Conservation (phyloP, 2,888 invertebrate genomes). For the Volucella inflata region DNA sequence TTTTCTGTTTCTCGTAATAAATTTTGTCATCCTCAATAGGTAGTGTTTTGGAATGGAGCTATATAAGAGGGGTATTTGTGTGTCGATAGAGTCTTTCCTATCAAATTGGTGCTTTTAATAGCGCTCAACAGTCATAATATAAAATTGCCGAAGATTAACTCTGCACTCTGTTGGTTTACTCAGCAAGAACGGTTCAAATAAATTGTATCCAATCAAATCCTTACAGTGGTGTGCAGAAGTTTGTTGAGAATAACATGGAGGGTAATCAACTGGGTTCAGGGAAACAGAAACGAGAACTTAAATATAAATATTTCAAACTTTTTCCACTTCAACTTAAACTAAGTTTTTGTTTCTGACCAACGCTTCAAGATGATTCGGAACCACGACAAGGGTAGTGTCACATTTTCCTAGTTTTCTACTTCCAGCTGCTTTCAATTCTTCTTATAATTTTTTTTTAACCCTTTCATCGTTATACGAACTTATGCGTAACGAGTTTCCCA, state of each 20-base stretch:
- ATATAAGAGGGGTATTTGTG: neutral
- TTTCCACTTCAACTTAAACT: too few species aligned
- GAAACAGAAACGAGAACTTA: too few species aligned
- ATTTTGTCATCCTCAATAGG: conserved; percentile 16
- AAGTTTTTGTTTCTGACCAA: too few species aligned
- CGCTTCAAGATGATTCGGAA: too few species aligned
- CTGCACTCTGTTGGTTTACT: conserved; percentile 4
- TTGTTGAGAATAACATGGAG: neutral
- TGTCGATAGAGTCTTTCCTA: conserved; percentile 2
- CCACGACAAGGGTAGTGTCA: too few species aligned
- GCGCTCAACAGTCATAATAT: conserved; percentile 1
- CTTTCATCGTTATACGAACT: too few species aligned
- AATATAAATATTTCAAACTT: too few species aligned
- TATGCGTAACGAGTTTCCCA: too few species aligned
- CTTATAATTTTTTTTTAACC: too few species aligned
- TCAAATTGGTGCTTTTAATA: neutral
- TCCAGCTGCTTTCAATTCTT: too few species aligned
- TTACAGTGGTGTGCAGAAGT: conserved; percentile 12
- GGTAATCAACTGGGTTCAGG: too few species aligned
- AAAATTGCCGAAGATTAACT: conserved; percentile 18
- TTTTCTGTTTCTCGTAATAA: conserved; percentile 35
- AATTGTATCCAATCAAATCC: conserved; percentile 14
- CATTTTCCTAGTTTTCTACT: too few species aligned
- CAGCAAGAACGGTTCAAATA: conserved; percentile 1
- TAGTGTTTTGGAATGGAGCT: neutral